A percentile compares a stretch with the other conserved stretches of the same genome.
Conservation (phyloP, 2,113 vertebrate species). For the Seriola dumerili region DNA sequence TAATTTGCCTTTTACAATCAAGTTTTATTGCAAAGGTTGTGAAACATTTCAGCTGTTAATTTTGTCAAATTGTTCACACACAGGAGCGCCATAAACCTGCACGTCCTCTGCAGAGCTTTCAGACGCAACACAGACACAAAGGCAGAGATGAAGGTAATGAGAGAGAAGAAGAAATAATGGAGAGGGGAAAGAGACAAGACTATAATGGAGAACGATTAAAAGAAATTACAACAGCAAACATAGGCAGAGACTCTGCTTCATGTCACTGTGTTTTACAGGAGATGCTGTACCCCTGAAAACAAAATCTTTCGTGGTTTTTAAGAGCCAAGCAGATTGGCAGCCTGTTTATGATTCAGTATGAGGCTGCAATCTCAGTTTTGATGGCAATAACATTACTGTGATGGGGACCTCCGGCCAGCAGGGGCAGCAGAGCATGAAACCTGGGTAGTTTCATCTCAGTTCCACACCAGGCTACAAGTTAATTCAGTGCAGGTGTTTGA, state of each 20-base stretch:
- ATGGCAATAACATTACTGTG: not conserved
- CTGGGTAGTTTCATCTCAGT: not conserved
- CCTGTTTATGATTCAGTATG: conserved; percentile 1
- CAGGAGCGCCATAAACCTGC: conserved; percentile 30
- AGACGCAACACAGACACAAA: conserved; percentile 4
- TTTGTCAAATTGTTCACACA: conserved; percentile 28
- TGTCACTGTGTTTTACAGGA: conserved; percentile 25
- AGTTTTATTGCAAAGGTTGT: conserved; percentile 36
- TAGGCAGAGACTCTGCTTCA: conserved; percentile 24
- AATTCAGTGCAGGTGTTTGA: not conserved
- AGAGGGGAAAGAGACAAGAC: not conserved
- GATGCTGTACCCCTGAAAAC: conserved; percentile 12
- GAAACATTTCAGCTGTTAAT: conserved; percentile 45
- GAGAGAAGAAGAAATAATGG: conserved; percentile 36
- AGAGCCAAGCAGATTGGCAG: conserved; percentile 23
- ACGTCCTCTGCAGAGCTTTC: conserved; percentile 16
- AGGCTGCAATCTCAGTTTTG: not conserved
- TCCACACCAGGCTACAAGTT: not conserved
- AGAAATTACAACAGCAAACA: conserved; percentile 25
- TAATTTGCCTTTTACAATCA: conserved; percentile 45
- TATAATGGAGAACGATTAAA: conserved; percentile 34
- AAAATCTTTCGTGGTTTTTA: conserved; percentile 36
- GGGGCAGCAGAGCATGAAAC: conserved; percentile 22
- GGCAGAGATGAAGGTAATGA: not conserved
- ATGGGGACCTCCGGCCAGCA: conserved; percentile 31